Evolutionary conservation across 2,888 invertebrate species (phyloP), one percentile per base, ranked within the genome.

Genomic region (Hirtodrosophila alboralis): DNA sequence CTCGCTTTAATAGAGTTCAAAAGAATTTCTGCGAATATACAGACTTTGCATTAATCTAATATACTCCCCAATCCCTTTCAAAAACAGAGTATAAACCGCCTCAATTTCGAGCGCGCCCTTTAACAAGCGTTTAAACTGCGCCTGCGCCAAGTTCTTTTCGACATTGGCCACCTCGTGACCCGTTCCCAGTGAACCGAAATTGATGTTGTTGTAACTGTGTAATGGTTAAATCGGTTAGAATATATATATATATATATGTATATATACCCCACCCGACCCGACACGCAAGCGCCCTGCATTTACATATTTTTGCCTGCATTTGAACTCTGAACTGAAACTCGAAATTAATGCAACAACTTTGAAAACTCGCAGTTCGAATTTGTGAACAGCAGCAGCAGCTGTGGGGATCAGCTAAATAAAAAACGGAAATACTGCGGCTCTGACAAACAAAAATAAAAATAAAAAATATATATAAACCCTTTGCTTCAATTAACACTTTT

Each of bases 281-380:
- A 71, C 81, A 81, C 80, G 84, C 85, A 81, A 84, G 80, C 84
- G 86, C 86, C 86, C 81, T 71, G 67, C 64, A 74, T 80, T 80
- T 80, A 81, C 80, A 80, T 86, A 80, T 81, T 83, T 85, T 63
- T 80, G 85, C 68, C 76, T 76, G 80, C 84, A 76, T 65, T 79
- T 79, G 86, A 85, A 72, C 79, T 69, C 65, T 76, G 84, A 71
- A 54, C 84, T 76, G 84, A 71, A 54, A 80, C 27, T 9, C 6
- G 41, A 28, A 70, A 34, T 61, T 47, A 61, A 61, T 52, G 28
- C 63, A 69, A 36, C 69, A 31, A 31, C 40, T 6, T n/a, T n/a
- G 26, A 43, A 38, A 18, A 9, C 43, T 18, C 28, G 8, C 16
- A 43, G 27, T 54, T 66, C 34, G 6, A 48, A 44, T 28, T 31